Percentiles rank a stretch among this genome's conserved stretches.
phyloP scores from a whole-genome alignment of 2,113 vertebrate genomes.

The Strix uralensis region DNA sequence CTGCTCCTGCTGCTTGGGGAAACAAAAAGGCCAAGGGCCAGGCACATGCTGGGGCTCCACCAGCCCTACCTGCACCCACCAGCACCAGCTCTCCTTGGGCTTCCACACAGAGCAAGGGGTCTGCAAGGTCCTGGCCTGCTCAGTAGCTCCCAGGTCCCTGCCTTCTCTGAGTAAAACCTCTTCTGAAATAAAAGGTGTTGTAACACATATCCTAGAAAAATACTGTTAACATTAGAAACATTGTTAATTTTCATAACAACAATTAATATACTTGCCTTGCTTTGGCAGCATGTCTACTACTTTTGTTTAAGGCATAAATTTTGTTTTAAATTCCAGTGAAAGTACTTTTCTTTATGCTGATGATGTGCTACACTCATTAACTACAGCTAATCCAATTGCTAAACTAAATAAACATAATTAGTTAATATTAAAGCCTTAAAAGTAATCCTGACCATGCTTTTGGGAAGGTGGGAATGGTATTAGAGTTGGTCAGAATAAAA shows the following conservation, averaged over 20 bases:
- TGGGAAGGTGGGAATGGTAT: background rate
- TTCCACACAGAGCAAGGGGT: too few relatives aligned
- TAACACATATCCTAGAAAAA: background rate
- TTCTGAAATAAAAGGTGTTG: background rate
- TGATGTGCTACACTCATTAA: background rate
- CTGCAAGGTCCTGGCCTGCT: background rate
- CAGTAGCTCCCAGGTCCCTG: background rate
- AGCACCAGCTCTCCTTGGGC: background rate
- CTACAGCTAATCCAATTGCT: background rate
- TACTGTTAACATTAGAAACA: background rate
- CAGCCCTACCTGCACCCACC: background rate
- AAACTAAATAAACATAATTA: background rate
- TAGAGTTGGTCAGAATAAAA: background rate
- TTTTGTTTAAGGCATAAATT: background rate
- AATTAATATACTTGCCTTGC: slow-evolving; percentile 13
- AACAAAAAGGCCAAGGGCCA: background rate
- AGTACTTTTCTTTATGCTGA: background rate
- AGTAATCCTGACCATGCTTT: background rate
- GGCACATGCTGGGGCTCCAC: background rate
- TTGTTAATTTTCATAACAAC: slow-evolving; percentile 35
- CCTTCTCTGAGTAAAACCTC: background rate
- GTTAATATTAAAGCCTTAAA: background rate
- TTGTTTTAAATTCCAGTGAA: slow-evolving; percentile 10
- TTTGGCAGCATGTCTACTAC: background rate
- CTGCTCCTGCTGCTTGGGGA: background rate